phyloP scores from a whole-genome alignment of 2,888 invertebrate genomes.

The Pharmacophagus antenor region DNA sequence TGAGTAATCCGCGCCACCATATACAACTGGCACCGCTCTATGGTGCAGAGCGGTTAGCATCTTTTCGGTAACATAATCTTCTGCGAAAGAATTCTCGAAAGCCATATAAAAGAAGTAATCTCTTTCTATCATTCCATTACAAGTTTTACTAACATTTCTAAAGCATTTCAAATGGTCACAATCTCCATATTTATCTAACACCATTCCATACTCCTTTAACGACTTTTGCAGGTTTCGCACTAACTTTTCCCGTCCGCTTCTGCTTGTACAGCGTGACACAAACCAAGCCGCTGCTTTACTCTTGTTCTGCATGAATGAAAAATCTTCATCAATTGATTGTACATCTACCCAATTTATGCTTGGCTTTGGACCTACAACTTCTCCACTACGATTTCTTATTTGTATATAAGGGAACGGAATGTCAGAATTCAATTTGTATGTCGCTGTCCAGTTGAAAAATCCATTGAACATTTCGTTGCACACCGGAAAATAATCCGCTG shows the following conservation, averaged over 20 bases:
- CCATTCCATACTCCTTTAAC: slow-evolving; percentile 42
- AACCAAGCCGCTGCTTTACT: slow-evolving; percentile 71
- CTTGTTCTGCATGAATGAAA: slow-evolving; percentile 50
- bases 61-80: slow-evolving; percentile 79
- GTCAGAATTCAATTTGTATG: slow-evolving; percentile 67
- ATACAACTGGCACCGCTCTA: slow-evolving; percentile 84
- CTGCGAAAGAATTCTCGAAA: slow-evolving; percentile 87
- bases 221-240: slow-evolving; percentile 48
- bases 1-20: slow-evolving; percentile 84
- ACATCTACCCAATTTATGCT: slow-evolving; percentile 48
- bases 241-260: slow-evolving; percentile 49
- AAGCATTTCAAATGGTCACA: slow-evolving; percentile 70
- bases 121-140: slow-evolving; percentile 59
- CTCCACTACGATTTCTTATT: slow-evolving; percentile 48
- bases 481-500: slow-evolving; percentile 60
- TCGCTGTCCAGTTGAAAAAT: slow-evolving; percentile 71
- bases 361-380: slow-evolving; percentile 56
- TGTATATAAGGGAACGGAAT: slow-evolving; percentile 59
- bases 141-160: slow-evolving; percentile 41
- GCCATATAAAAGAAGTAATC: slow-evolving; percentile 87
- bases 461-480: slow-evolving; percentile 53
- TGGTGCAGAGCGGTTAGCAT: slow-evolving; percentile 81
- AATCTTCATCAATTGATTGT: slow-evolving; percentile 40
- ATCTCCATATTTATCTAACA: slow-evolving; percentile 77
- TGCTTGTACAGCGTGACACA: slow-evolving; percentile 59